phyloP scores from a whole-genome alignment of 1,140 invertebrate species.

The Drosophila prosaltans region DNA sequence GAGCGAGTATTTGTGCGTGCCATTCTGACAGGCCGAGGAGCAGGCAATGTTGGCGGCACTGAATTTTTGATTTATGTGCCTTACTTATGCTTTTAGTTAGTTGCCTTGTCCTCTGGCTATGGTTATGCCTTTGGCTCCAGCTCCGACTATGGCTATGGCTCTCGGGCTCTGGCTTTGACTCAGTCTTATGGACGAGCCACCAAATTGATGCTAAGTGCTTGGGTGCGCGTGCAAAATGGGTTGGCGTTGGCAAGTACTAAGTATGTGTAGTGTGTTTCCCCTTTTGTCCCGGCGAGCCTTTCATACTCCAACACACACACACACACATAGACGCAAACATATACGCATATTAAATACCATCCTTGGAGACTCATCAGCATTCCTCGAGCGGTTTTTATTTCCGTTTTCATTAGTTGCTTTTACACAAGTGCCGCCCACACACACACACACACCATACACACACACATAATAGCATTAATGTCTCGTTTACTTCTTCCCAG shows the following conservation, averaged over 20 bases:
- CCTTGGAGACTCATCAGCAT: constrained; percentile 82
- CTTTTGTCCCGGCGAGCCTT: constrained; percentile 62
- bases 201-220: constrained; percentile 81
- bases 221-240: constrained; percentile 77
- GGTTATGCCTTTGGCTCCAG: background rate
- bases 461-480: constrained; percentile 76
- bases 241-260: constrained; percentile 38
- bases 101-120: constrained; percentile 51
- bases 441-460: constrained; percentile 32
- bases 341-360: constrained; percentile 77
- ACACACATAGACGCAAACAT: constrained; percentile 28
- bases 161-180: background rate
- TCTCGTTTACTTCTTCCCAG: constrained; percentile 70
- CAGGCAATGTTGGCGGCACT: constrained; percentile 66
- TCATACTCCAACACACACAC: constrained; percentile 56
- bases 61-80: constrained; percentile 82
- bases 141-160: background rate
- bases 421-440: constrained; percentile 73
- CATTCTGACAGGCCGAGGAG: constrained; percentile 70
- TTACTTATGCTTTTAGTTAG: constrained; percentile 82
- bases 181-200: constrained; percentile 72
- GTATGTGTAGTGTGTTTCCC: constrained; percentile 18
- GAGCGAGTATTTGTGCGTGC: constrained; percentile 79
- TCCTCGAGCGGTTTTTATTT: constrained; percentile 80
- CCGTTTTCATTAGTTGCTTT: constrained; percentile 82